Percentiles rank a stretch among this genome's conserved stretches.
phyloP scores from a whole-genome alignment of 2,888 invertebrate genomes.

The Limnephilus lunatus region DNA sequence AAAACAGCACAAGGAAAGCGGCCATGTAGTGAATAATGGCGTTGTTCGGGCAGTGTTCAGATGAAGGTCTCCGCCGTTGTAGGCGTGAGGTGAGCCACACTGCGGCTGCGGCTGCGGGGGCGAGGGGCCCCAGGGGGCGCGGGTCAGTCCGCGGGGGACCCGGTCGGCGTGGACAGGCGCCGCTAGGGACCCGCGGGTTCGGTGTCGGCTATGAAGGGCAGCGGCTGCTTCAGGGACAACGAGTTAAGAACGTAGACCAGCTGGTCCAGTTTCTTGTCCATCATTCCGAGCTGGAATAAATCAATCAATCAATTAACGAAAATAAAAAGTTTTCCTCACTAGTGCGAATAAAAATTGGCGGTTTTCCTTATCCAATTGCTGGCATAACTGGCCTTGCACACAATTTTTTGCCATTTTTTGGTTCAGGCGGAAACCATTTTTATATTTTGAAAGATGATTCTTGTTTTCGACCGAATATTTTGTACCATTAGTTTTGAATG shows the following conservation, averaged over 20 bases:
- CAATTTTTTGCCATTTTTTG: too few relatives aligned
- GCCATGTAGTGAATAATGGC: neutral
- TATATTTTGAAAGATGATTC: too few relatives aligned
- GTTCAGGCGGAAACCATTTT: too few relatives aligned
- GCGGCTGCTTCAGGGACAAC: conserved; percentile 76
- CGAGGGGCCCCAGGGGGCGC: conserved; percentile 7
- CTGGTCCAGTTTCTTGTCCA: conserved; percentile 82
- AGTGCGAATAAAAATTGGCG: too few relatives aligned
- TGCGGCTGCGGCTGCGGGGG: conserved; percentile 3
- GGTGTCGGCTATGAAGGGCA: conserved; percentile 58
- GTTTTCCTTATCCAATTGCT: too few relatives aligned
- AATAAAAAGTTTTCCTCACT: too few relatives aligned
- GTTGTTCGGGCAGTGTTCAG: neutral
- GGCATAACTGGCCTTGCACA: too few relatives aligned
- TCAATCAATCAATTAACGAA: neutral
- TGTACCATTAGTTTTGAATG: too few relatives aligned
- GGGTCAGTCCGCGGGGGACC: conserved; percentile 61
- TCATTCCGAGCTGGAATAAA: conserved; percentile 76
- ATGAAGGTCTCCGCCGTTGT: conserved; percentile 54
- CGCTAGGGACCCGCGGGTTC: conserved; percentile 62
- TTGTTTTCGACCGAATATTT: too few relatives aligned
- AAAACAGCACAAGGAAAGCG: neutral
- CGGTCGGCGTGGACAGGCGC: conserved; percentile 55
- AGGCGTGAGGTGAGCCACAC: conserved; percentile 16
- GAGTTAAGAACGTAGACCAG: conserved; percentile 78